Evolutionary conservation across 2,888 invertebrate genomes (phyloP), one percentile per base, ranked within the genome.

Genomic region (Machimus atricapillus): DNA sequence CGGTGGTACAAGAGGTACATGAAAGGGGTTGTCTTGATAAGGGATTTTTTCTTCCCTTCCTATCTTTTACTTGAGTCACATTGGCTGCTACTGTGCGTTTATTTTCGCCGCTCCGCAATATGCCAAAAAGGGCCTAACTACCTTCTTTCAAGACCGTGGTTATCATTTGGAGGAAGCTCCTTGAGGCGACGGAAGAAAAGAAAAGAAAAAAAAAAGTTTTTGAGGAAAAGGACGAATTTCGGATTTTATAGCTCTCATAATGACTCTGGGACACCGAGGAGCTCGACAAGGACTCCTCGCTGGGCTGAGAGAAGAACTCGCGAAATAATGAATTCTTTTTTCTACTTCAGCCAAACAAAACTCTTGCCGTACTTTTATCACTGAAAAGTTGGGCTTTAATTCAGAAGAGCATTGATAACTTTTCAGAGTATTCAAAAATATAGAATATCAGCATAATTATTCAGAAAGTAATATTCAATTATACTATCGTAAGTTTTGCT

Each of bases 1-100:
- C 14, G 56, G 27, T 31, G n/a, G 66, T 27, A 27, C 23, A 66
- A 66, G 46, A 52, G 46, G n/a, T 56, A 86, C 86, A 86, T 43
- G 86, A 86, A 86, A 86, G 86, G 86, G 86, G 86, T 86, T 78
- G 86, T 19, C 52, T 43, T 85, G 76, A 77, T 56, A 77, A 76
- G n/a, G 76, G 52, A 7, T 23, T 46, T 46, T 12, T 46, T 46
- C 0, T 16, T 43, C 12, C 8, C 12, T 46, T 46, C 43, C 12
- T 2, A 12, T 43, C 12, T 16, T 52, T 31, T 85, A 9, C 46
- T n/a, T 85, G 37, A 31, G 46, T 74, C 8, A 56, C 40, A 58
- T 77, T 40, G 40, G 76, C n/a, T 78, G 82, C 82, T 86, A 37
- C 56, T 78, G 52, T 86, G 23, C 52, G 85, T 73, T 37, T 14